Evolutionary conservation across 2,888 invertebrate species (phyloP), one percentile per base, ranked within the genome.

Genomic region (Sialis lutaria): DNA sequence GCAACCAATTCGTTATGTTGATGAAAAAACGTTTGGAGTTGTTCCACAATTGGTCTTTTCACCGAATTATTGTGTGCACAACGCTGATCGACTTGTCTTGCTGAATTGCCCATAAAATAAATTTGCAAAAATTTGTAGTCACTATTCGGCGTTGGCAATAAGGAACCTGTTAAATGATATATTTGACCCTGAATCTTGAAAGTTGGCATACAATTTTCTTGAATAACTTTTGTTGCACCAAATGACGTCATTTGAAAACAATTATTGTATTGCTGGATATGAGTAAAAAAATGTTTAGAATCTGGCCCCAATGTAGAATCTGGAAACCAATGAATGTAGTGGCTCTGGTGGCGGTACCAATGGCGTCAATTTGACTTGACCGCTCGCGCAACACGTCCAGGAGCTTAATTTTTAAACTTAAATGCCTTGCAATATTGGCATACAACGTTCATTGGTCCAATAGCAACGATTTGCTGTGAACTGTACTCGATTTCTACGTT

Each of bases 301-400:
- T 50, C 42, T 30, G 33, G 31, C 5, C 46, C 46, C 45, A n/a
- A 2, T 41, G n/a, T n/a, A n/a, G n/a, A n/a, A n/a, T 22, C 49
- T 47, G 33, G 47, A 47, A 43, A 49, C 45, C 12, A 40, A 45
- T 40, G 45, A 45, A 7, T 39, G 22, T 53, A 64, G 54, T 54
- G 61, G 61, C 53, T 63, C 58, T 48, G 61, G 59, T 55, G 59
- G 61, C 51, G 56, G 46, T 47, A 50, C 50, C 52, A 64, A 55
- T 57, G 53, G 53, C 52, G 57, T 53, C 54, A 64, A 55, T 57
- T 57, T 56, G 50, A 49, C 47, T 50, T 50, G 8, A 10, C 50
- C 48, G 22, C 40, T 33, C 7, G 48, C 50, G 39, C 48, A 50
- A 50, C 48, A 50, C 42, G 48, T 44, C 49, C 46, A 51, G 48